phyloP scores from a whole-genome alignment of 1,140 invertebrate genomes.

The Caenorhabditis inopinata region DNA sequence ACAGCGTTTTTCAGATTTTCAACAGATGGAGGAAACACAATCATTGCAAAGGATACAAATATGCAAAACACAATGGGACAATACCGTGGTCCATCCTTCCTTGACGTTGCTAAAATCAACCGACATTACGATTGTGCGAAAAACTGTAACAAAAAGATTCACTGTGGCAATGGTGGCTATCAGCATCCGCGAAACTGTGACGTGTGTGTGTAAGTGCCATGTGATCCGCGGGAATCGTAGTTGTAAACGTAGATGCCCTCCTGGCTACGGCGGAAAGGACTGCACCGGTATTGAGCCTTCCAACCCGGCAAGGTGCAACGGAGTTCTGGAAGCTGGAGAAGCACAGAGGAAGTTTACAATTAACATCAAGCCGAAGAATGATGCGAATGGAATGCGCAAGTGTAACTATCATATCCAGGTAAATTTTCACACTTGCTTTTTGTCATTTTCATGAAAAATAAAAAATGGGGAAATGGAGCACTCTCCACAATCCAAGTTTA shows the following conservation, averaged over 20 bases:
- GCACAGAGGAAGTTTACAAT: slow-evolving; percentile 8
- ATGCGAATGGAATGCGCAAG: neutral
- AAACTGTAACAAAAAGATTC: slow-evolving; percentile 1
- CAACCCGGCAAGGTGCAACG: neutral
- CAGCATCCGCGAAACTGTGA: slow-evolving; percentile 16
- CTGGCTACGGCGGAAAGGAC: slow-evolving; percentile 25
- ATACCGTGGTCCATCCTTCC: slow-evolving; percentile 5
- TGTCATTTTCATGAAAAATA: neutral
- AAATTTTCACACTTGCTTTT: neutral
- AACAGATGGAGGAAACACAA: neutral
- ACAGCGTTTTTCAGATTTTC: neutral
- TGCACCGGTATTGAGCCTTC: slow-evolving; percentile 11
- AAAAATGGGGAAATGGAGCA: too few relatives aligned
- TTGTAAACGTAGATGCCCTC: slow-evolving; percentile 6
- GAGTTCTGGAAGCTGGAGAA: slow-evolving; percentile 6
- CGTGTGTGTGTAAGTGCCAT: slow-evolving; percentile 16
- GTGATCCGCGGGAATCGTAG: neutral
- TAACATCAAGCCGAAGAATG: neutral
- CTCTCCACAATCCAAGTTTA: too few relatives aligned
- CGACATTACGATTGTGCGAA: slow-evolving; percentile 12
- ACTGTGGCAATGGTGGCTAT: slow-evolving; percentile 35
- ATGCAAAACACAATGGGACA: slow-evolving; percentile 33
- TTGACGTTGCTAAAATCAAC: slow-evolving; percentile 29
- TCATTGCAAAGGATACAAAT: neutral
- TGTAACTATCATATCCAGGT: slow-evolving; percentile 21